Evolutionary conservation across 2,888 invertebrate genomes (phyloP), one percentile per base, ranked within the genome.

Genomic region (Brachypterus glaber): DNA sequence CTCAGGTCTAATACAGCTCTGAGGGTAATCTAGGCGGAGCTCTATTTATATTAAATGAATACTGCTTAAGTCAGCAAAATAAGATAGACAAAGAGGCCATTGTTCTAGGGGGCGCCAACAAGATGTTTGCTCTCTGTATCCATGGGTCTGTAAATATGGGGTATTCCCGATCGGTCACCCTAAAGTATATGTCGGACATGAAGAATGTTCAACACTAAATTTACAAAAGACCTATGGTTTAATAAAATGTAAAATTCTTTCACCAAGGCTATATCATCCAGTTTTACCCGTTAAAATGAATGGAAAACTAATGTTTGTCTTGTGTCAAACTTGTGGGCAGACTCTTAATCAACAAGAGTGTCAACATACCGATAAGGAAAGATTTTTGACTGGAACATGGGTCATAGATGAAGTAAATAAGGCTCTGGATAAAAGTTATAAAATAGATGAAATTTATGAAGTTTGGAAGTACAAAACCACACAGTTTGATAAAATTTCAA

Each of bases 381-480:
- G 40, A 17, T 26, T 18, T 5, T 17, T 44, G 9, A 30, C 25
- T 1, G 38, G 41, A 3, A 57, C 57, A 1, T 63, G 55, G 59
- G 52, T 58, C 16, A 48, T 51, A 2, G 50, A 49, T 8, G 60
- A 60, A 41, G 18, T 63, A 0, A 16, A 41, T 26, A 49, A 46
- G 39, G 60, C 59, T n/a, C 16, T 54, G 1, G 24, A 47, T 33
- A 36, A 40, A 17, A 59, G 57, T 0, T 62, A 62, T 21, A 33
- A 39, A 25, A 41, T 58, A n/a, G 3, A 51, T 2, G 38, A 55
- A 29, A 50, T 57, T 8, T 46, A 46, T 26, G 58, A 58, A 42
- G 52, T 61, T n/a, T 60, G 58, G 54, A 50, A 57, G 33, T 62
- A 58, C 34, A 27, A 52, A 17, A 37, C 49, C 12, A 45, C 48